These are phyloP conservation scores for Acleris laterana DNA, from an alignment of 2,888 invertebrate genomes.

Conservation along the genomic window DNA sequence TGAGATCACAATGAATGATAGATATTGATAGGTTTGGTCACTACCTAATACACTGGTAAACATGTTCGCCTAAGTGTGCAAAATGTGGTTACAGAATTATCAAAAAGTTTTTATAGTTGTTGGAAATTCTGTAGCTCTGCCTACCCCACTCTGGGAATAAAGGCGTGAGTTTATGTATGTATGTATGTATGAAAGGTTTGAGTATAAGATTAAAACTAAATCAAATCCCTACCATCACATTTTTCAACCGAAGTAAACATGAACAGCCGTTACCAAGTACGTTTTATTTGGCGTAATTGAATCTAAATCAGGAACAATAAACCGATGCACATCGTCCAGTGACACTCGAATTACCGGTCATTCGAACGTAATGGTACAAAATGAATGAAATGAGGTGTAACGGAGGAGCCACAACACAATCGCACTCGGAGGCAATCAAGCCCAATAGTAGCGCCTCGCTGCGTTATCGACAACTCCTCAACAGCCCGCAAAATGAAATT, in stretches of 20 bases:
- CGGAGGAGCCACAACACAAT: constrained; percentile 67
- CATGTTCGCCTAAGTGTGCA: no score
- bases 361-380: constrained; percentile 54
- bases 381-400: constrained; percentile 74
- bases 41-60: no score
- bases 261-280: constrained; percentile 4
- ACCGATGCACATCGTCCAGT: constrained; percentile 40
- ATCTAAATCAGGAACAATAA: constrained; percentile 36
- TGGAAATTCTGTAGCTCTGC: no score
- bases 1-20: no score
- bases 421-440: constrained; percentile 68
- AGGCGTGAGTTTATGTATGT: no score
- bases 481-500: constrained; percentile 83
- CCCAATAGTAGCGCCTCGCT: constrained; percentile 58
- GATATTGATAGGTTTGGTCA: no score
- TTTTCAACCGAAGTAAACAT: constrained; percentile 2
- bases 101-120: no score
- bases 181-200: no score
- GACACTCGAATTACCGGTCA: constrained; percentile 57
- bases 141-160: no score
- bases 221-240: not conserved
- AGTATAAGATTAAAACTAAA: not conserved
- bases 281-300: constrained; percentile 28
- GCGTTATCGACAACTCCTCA: constrained; percentile 72
- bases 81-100: no score